Evolutionary conservation across 2,797 vertebrate species (phyloP).

Genomic region (Strix occidentalis): DNA sequence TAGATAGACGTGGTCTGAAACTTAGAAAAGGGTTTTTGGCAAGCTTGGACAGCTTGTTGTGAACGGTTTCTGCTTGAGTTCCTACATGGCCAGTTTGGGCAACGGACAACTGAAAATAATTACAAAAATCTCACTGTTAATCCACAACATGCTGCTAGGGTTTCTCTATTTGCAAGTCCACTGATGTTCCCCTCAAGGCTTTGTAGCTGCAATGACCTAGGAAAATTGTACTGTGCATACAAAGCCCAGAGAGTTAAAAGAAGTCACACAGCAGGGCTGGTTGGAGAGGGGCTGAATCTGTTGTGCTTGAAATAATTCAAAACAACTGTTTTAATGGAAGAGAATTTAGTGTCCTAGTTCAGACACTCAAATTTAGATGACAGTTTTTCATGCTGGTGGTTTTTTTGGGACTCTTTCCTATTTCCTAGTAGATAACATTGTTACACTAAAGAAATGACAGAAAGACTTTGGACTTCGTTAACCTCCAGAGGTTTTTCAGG

Average conservation of each 20-base stretch:
- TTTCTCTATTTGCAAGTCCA: neutral
- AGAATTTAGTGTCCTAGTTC: neutral
- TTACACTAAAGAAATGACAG: neutral
- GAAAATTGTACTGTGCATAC: neutral
- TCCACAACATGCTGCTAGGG: neutral
- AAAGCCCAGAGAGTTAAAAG: neutral
- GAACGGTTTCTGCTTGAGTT: neutral
- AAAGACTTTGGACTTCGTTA: neutral
- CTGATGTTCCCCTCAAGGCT: neutral
- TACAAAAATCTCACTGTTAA: neutral
- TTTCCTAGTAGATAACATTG: neutral
- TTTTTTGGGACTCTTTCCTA: neutral
- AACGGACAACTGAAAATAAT: neutral
- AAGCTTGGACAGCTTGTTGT: neutral
- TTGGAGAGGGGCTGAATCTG: neutral
- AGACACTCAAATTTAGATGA: neutral
- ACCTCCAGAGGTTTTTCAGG: neutral
- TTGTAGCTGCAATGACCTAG: neutral
- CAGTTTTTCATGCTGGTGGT: neutral
- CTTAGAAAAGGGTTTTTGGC: neutral
- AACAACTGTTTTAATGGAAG: neutral
- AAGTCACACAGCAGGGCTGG: neutral
- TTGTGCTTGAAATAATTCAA: neutral
- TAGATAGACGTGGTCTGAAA: neutral
- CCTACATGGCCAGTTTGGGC: neutral